Conservation (phyloP, 2,888 invertebrate species). For the Scrobipalpa costella region DNA sequence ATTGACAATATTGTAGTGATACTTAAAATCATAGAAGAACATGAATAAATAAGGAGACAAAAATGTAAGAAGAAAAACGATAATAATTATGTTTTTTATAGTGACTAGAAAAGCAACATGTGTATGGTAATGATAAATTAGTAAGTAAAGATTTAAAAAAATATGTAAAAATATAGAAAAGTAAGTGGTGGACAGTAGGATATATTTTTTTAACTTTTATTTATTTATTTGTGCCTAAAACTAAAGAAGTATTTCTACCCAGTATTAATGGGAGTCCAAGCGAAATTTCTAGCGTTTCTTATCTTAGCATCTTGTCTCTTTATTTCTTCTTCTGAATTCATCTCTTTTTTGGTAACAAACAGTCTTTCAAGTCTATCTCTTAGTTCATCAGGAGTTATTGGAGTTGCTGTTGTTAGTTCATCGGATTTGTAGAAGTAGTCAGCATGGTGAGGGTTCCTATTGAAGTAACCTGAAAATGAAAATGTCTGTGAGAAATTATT, state of each 20-base stretch:
- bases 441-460: slow-evolving; percentile 57
- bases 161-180: background rate
- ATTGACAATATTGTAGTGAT: background rate
- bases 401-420: slow-evolving; percentile 63
- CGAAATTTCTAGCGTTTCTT: slow-evolving; percentile 67
- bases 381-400: slow-evolving; percentile 77
- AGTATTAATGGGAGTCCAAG: slow-evolving; percentile 70
- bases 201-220: too few species aligned
- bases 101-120: background rate
- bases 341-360: slow-evolving; percentile 70
- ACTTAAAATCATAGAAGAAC: background rate
- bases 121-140: too few species aligned
- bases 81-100: background rate
- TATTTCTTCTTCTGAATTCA: slow-evolving; percentile 36
- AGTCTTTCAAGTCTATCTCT: slow-evolving; percentile 75
- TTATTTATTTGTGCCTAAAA: too few species aligned
- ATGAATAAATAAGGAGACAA: background rate
- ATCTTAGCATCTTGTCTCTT: slow-evolving; percentile 56
- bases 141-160: background rate
- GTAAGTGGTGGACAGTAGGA: too few species aligned
- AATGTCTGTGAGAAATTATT: slow-evolving; percentile 15
- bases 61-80: background rate
- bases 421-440: slow-evolving; percentile 63
- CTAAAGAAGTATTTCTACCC: slow-evolving; percentile 38
- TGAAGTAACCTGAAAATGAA: slow-evolving; percentile 59